Conservation (phyloP, 2,113 vertebrate genomes). For the Capreolus pygargus region DNA sequence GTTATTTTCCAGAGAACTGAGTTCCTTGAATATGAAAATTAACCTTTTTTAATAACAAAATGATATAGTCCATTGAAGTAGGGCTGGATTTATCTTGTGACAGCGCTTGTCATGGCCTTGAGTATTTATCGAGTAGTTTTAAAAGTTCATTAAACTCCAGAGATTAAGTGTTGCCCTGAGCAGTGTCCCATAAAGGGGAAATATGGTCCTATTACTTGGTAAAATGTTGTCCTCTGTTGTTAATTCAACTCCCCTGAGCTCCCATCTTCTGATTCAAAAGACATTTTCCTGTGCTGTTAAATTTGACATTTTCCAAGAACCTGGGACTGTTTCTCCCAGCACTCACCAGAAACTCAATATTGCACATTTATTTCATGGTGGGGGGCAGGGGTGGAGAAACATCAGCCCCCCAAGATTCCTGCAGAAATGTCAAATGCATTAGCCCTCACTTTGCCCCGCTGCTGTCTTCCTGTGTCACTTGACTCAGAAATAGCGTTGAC, state of each 20-base stretch:
- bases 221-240: slow-evolving; percentile 82
- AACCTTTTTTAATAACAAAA: slow-evolving; percentile 82
- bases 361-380: slow-evolving; percentile 10
- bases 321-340: slow-evolving; percentile 32
- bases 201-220: slow-evolving; percentile 81
- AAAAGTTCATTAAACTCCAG: slow-evolving; percentile 87
- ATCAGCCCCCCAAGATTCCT: slow-evolving; percentile 41
- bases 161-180: slow-evolving; percentile 82
- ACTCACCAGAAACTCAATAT: slow-evolving; percentile 36
- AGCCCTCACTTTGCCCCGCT: slow-evolving; percentile 44
- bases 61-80: slow-evolving; percentile 75
- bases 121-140: slow-evolving; percentile 85
- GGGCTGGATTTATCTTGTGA: slow-evolving; percentile 79
- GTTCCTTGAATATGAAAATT: slow-evolving; percentile 80
- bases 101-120: slow-evolving; percentile 78
- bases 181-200: slow-evolving; percentile 82
- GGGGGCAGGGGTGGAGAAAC: not conserved
- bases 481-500: slow-evolving; percentile 45
- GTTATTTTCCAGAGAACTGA: slow-evolving; percentile 78
- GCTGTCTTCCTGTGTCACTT: slow-evolving; percentile 38
- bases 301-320: slow-evolving; percentile 77
- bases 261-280: slow-evolving; percentile 78
- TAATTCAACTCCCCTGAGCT: slow-evolving; percentile 81
- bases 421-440: slow-evolving; percentile 79
- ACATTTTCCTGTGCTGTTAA: slow-evolving; percentile 75